phyloP scores from a whole-genome alignment of 1,140 invertebrate species.

The Papilio helenus region DNA sequence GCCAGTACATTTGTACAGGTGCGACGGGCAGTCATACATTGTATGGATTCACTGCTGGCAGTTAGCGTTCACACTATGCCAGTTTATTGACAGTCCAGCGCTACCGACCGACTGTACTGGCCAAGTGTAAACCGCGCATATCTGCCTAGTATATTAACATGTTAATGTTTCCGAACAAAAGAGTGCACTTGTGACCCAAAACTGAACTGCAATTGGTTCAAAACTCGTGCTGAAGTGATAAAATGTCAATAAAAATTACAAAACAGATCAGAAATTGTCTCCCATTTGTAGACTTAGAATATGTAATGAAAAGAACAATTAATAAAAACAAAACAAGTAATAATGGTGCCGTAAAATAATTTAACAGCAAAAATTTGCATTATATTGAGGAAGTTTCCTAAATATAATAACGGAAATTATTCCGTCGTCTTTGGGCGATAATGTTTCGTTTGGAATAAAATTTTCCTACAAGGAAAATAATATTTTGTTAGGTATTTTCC shows the following conservation, averaged over 20 bases:
- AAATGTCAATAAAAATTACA: too few relatives aligned
- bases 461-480: constrained; percentile 16
- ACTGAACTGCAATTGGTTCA: too few relatives aligned
- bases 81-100: too few relatives aligned
- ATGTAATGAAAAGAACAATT: neutral
- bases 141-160: too few relatives aligned
- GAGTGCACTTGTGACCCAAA: neutral
- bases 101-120: too few relatives aligned
- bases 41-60: too few relatives aligned
- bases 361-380: neutral
- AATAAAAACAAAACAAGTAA: neutral
- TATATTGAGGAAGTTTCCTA: constrained; percentile 13
- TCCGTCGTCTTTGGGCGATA: neutral
- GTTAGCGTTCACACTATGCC: too few relatives aligned
- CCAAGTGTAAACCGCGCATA: too few relatives aligned
- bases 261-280: neutral
- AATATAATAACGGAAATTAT: neutral
- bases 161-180: neutral
- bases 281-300: neutral
- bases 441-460: neutral
- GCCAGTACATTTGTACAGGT: too few relatives aligned
- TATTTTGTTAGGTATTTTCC: constrained; percentile 12
- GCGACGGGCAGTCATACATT: too few relatives aligned
- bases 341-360: neutral
- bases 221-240: too few relatives aligned